Base-by-base conservation (phyloP, 2,888 invertebrate species). In the Lasioglossum vierecki region DNA sequence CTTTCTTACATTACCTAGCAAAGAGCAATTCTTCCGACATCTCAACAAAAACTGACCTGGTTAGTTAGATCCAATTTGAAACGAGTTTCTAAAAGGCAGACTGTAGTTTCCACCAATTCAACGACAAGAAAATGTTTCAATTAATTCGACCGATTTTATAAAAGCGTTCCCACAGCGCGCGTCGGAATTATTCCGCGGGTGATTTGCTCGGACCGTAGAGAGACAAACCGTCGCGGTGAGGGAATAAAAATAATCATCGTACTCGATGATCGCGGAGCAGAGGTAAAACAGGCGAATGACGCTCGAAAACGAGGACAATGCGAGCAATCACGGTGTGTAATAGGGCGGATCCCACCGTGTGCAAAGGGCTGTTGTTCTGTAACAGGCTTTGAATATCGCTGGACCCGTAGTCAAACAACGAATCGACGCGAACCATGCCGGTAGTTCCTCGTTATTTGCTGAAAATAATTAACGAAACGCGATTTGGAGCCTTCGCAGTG, bases 391-490 rank as follows among this genome's bases (percentile, higher is more conserved):
- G 71, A 41, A 71, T 44, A 71, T 71, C 26, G 44, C 26, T 0
- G 26, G 13, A n/a, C 2, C 6, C 26, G 26, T 71, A 6, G 26
- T 60, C 26, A 26, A 60, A 60, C 44, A n/a, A 41, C 44, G 41
- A 26, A n/a, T 71, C 44, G 71, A 26, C 26, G 60, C 60, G 60
- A 60, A 60, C 26, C 26, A 15, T 13, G 71, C 15, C 41, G n/a
- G 22, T 26, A 2, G 63, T 35, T 41, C n/a, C 5, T 15, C 44
- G 44, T 15, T 26, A 22, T 46, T 26, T 1, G 35, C 44, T 22
- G 46, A 46, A 53, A 80, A 83, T 77, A 66, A 85, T 85, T 68
- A 79, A 79, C 57, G 26, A 44, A 53, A 49, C 30, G n/a, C 13
- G 26, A 0, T 18, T 22, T 22, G 26, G 26, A 26, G 18, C 30